Conservation (phyloP, 2,113 vertebrate genomes). For the Neopipo cinnamomea region DNA sequence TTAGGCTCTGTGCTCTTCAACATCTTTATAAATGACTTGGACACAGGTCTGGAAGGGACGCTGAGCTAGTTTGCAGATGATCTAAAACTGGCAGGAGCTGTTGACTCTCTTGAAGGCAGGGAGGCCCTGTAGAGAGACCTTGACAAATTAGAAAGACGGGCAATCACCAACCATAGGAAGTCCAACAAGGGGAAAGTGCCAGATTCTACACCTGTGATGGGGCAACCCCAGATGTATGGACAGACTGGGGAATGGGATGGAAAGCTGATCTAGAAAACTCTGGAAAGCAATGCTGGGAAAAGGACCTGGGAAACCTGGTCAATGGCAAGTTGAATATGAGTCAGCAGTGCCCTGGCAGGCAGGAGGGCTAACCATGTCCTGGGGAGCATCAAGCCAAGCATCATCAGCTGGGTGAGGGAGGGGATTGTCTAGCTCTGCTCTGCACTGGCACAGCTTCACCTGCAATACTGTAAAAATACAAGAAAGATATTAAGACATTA, state of each 20-base stretch:
- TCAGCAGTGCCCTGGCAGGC: not conserved
- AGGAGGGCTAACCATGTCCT: not conserved
- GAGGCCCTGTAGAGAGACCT: not conserved
- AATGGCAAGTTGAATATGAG: not conserved
- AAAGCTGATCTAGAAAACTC: too few relatives aligned
- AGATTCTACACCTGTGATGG: not conserved
- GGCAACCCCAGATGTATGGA: not conserved
- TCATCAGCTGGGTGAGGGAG: not conserved
- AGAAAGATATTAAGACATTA: not conserved
- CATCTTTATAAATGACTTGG: not conserved
- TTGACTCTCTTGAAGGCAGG: not conserved
- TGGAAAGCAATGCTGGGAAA: not conserved
- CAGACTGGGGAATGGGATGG: not conserved
- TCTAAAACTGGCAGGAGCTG: not conserved
- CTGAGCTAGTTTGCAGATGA: not conserved
- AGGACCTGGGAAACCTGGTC: not conserved
- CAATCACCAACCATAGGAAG: not conserved
- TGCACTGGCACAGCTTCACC: not conserved
- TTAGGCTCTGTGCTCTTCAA: not conserved
- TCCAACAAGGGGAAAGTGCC: not conserved
- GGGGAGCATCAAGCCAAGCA: not conserved
- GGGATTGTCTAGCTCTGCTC: not conserved
- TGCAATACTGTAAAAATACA: not conserved
- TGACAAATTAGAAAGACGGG: not conserved
- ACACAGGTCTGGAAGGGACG: not conserved